Conservation (phyloP, 2,797 vertebrate genomes). For the Poeciliopsis infans region DNA sequence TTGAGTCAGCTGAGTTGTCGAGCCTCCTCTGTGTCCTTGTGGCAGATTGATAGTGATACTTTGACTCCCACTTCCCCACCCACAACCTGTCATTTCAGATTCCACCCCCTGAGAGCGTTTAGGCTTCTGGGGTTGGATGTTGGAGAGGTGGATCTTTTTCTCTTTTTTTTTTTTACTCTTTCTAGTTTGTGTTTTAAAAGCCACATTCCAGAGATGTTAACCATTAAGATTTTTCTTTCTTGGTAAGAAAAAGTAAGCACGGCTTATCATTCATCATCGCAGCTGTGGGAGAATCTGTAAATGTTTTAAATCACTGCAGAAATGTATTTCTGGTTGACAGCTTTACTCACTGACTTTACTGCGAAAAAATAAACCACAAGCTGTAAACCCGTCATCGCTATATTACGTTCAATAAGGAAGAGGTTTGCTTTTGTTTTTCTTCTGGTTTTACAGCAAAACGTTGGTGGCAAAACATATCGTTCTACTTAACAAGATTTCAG, state of each 20-base stretch:
- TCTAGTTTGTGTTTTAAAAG: conserved; percentile 6
- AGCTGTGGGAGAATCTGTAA: neutral
- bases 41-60: conserved; percentile 15
- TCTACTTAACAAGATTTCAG: neutral
- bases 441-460: conserved; percentile 7
- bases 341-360: neutral
- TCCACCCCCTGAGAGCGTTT: conserved; percentile 26
- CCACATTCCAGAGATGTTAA: conserved; percentile 27
- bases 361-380: neutral
- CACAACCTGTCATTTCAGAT: conserved; percentile 15
- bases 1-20: conserved; percentile 24
- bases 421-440: conserved; percentile 7
- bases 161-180: neutral
- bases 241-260: neutral
- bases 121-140: neutral
- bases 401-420: neutral
- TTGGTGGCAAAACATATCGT: conserved; percentile 7
- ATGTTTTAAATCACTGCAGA: neutral
- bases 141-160: neutral
- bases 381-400: neutral
- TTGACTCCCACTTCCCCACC: conserved; percentile 30
- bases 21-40: conserved; percentile 25
- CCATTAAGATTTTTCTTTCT: neutral
- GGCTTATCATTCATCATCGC: neutral
- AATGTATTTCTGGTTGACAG: neutral